phyloP scores from a whole-genome alignment of 2,797 vertebrate genomes.

The Linurgus olivaceus region DNA sequence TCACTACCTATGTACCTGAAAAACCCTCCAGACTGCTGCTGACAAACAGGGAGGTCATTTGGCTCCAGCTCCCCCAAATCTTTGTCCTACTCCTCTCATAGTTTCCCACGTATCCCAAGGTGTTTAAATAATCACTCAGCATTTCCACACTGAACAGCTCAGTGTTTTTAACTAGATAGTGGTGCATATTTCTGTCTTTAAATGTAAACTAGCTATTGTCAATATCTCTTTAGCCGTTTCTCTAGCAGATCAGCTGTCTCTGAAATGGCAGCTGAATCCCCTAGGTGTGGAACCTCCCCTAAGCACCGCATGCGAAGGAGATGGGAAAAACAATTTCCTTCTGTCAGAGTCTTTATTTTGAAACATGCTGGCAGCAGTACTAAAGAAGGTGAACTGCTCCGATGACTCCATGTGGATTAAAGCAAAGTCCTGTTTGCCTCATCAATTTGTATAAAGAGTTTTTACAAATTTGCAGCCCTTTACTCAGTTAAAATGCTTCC shows the following conservation, averaged over 20 bases:
- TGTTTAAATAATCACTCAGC: background rate
- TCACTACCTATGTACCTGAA: background rate
- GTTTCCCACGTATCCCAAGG: background rate
- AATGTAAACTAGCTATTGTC: background rate
- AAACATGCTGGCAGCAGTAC: background rate
- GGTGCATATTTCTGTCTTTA: background rate
- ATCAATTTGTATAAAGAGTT: background rate
- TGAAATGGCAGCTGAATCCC: background rate
- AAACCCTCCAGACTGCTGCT: background rate
- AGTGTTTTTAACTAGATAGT: background rate
- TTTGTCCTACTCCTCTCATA: background rate
- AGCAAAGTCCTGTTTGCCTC: background rate
- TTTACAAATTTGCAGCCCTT: background rate
- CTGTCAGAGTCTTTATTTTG: background rate
- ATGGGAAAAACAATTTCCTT: background rate
- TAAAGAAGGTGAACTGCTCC: background rate
- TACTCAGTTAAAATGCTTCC: background rate
- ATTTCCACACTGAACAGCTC: background rate
- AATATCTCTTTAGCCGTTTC: background rate
- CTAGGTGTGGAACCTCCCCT: background rate
- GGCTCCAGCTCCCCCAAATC: background rate
- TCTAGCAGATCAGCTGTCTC: background rate
- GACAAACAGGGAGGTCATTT: background rate
- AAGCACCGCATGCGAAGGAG: background rate
- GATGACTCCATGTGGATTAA: background rate